Base-by-base conservation (phyloP, 2,797 vertebrate species). In the Botia almorhae region DNA sequence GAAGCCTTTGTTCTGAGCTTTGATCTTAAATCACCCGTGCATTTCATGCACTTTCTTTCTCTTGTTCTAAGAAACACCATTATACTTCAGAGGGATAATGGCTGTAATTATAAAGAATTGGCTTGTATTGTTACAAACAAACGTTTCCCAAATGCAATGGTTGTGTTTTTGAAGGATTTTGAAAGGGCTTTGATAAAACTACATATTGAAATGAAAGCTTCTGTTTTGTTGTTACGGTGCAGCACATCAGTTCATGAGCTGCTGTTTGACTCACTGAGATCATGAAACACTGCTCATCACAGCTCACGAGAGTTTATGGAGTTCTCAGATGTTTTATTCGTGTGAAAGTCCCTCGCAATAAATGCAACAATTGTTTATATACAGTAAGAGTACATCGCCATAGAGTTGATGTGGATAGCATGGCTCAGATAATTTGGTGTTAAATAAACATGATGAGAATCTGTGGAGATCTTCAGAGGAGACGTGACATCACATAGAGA, bases 41-140 rank as follows among this genome's bases (percentile, higher is more conserved):
- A 33, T 79, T 65, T 55, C 16, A 29, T 71, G 55, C 50, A 69
- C 61, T 77, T 77, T 63, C 26, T 63, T 69, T 78, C 39, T 77
- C 14, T 64, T 72, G 29, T 55, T 79, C 60, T 39, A 43, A 64
- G 19, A 71, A 46, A 33, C 19, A 55, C 21, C 0, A 72, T 79
- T 79, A 43, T 36, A 3, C 17, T 50, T 50, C 50, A 64, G 26
- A 61, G 29, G 23, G 53, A 79, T 55, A 64, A 56, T 64, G 12
- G 29, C 46, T 64, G 11, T 56, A 46, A 79, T 72, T 72, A 29
- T 55, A 21, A 64, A 19, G 11, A 78, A 71, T 23, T 39, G 68
- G 46, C 56, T 39, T 69, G 56, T 71, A 46, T 26, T 61, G 53
- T 70, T 39, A 23, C 3, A 29, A 6, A 71, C 11, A n/a, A 12